phyloP scores from a whole-genome alignment of 2,113 vertebrate genomes.

The Chamaetylas fuelleborni region DNA sequence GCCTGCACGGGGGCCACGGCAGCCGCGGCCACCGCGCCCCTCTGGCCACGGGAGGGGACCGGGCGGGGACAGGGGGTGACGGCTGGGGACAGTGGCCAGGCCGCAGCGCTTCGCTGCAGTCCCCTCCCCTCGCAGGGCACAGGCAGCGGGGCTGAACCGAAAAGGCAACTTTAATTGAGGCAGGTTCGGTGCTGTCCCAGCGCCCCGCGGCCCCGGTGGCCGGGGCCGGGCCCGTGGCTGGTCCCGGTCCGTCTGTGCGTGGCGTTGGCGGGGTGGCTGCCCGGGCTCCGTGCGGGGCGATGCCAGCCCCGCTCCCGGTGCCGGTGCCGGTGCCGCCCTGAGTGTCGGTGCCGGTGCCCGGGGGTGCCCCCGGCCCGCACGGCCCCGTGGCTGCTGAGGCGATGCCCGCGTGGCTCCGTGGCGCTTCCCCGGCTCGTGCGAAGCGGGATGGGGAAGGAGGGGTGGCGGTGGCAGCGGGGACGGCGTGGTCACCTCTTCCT shows the following conservation, averaged over 20 bases:
- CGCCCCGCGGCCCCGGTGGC: background rate
- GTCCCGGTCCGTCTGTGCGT: background rate
- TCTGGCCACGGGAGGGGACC: background rate
- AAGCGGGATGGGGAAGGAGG: background rate
- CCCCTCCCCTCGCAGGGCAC: background rate
- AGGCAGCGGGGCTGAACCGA: background rate
- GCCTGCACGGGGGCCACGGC: background rate
- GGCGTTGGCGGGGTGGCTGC: background rate
- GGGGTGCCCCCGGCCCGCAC: background rate
- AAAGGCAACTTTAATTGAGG: slow-evolving; percentile 44
- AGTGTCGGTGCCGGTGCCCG: background rate
- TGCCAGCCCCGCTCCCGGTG: background rate
- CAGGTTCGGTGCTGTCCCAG: background rate
- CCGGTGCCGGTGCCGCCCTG: background rate
- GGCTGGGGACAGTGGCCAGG: background rate
- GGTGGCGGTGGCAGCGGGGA: background rate
- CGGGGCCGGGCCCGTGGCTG: background rate
- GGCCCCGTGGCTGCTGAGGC: background rate
- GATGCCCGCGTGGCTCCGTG: background rate
- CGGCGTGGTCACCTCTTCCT: slow-evolving; percentile 69
- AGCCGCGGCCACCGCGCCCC: background rate
- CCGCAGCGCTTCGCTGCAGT: background rate
- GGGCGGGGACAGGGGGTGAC: background rate
- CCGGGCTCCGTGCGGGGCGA: background rate
- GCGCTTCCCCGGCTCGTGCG: background rate